Base-by-base conservation (phyloP, 1,140 invertebrate species). In the Drosophila sp. region DNA sequence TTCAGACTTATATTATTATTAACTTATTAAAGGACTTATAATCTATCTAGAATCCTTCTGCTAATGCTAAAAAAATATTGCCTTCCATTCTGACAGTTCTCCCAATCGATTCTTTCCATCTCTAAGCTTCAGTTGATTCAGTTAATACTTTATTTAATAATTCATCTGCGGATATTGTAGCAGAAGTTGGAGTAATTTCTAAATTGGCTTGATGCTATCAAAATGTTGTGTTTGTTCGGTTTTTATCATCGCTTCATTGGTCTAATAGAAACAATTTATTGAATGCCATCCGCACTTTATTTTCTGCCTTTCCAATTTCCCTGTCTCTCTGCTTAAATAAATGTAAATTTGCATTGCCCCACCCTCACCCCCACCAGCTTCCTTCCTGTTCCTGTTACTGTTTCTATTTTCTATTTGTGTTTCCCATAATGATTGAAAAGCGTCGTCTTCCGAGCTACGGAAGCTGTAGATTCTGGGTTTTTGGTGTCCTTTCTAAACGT, bases 251-350 rank as follows among this genome's bases (percentile, higher is more conserved):
- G 79, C 83, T 83, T 86, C 66, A 79, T 80, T 73, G 83, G 66
- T 41, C 58, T 80, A 83, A 84, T 70, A 89, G 73, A 77, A 74
- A 76, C 67, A 86, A 87, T 83, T 89, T 89, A 87, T 89, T 76
- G 79, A 82, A 73, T 41, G 64, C 17, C 23, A 17, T 7, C 30
- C 30, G 30, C 29, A 27, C 23, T 50, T 50, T 7, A 23, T 25
- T 27, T 27, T 3, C 7, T 1, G 8, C 8, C 4, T 38, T 10
- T 11, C 10, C 35, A 10, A 10, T 38, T 10, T 10, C 35, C 35
- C 10, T 44, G 40, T 17, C 29, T 33, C 50, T 60, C 56, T 35
- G 68, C 75, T 74, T 68, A 78, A 81, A 80, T 85, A 81, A 85
- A 85, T 86, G 83, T 79, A 86, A 86, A 81, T 86, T 81, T 86